A percentile compares a stretch with the other conserved stretches of the same genome.
Conservation (phyloP, 53 echinoderm and acorn worm species). For the Crossaster papposus region DNA sequence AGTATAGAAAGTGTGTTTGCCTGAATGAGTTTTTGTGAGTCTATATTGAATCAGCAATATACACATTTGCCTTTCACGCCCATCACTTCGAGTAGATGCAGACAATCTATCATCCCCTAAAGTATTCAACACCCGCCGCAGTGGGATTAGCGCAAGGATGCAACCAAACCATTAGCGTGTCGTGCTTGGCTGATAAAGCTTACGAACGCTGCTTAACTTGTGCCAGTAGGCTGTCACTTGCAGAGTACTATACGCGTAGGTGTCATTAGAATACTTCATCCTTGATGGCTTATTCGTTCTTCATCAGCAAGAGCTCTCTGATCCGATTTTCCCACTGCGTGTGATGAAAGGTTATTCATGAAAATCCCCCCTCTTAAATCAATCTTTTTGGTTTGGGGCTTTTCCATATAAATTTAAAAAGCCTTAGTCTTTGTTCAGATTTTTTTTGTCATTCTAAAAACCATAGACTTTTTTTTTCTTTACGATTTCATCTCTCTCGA, state of each 20-base stretch:
- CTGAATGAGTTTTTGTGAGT: not conserved
- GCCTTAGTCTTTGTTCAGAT: too few relatives aligned
- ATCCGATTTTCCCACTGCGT: not conserved
- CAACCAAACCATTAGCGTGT: not conserved
- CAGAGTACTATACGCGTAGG: not conserved
- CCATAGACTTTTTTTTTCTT: too few relatives aligned
- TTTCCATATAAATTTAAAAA: too few relatives aligned
- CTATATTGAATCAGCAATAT: constrained; percentile 15
- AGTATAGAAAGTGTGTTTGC: not conserved
- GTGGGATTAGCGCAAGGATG: not conserved
- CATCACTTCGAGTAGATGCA: not conserved
- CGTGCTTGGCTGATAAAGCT: not conserved
- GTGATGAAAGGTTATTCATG: not conserved
- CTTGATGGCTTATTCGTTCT: not conserved
- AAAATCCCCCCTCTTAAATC: not conserved
- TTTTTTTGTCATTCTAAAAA: too few relatives aligned
- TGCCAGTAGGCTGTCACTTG: not conserved
- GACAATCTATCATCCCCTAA: not conserved
- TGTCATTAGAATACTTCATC: not conserved
- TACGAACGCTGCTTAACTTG: not conserved
- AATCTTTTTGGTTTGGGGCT: not conserved
- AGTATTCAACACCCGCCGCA: not conserved
- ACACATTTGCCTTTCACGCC: not conserved
- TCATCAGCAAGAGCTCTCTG: not conserved
- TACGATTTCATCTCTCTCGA: not conserved